phyloP scores from a whole-genome alignment of 1,140 invertebrate species.

The Apolygus lucorum region DNA sequence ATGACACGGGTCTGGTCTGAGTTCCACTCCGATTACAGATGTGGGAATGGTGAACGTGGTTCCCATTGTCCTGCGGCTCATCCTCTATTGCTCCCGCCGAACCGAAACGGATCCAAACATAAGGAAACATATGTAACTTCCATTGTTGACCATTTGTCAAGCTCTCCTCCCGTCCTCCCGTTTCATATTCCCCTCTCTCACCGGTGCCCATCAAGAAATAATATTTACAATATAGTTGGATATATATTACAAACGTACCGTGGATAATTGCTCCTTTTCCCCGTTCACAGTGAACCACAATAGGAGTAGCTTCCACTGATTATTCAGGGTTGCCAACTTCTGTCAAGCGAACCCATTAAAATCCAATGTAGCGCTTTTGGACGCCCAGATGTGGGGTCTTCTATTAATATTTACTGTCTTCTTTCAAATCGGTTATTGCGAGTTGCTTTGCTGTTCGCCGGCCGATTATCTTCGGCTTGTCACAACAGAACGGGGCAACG shows the following conservation, averaged over 20 bases:
- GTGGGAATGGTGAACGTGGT: not conserved
- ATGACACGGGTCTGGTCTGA: not conserved
- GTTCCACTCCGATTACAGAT: not conserved
- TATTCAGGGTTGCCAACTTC: not conserved
- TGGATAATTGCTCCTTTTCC: not conserved
- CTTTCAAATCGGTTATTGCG: not conserved
- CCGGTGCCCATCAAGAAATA: not conserved
- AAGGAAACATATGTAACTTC: constrained; percentile 1
- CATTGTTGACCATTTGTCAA: not conserved
- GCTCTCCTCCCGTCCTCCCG: not conserved
- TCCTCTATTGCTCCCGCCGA: not conserved
- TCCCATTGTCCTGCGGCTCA: not conserved
- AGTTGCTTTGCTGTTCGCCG: not conserved
- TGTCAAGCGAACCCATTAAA: not conserved
- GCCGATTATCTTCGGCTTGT: no score
- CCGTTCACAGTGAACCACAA: not conserved
- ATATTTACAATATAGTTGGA: constrained; percentile 2
- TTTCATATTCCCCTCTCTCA: not conserved
- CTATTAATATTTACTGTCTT: not conserved
- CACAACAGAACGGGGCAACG: no score
- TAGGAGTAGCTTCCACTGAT: not conserved
- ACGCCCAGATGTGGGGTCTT: not conserved
- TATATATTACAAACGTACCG: constrained; percentile 1
- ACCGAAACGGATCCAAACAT: not conserved
- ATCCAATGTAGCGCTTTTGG: not conserved